These are phyloP conservation scores for Lagorchestes hirsutus DNA, from an alignment of 2,797 vertebrate genomes.

Conservation along the genomic window DNA sequence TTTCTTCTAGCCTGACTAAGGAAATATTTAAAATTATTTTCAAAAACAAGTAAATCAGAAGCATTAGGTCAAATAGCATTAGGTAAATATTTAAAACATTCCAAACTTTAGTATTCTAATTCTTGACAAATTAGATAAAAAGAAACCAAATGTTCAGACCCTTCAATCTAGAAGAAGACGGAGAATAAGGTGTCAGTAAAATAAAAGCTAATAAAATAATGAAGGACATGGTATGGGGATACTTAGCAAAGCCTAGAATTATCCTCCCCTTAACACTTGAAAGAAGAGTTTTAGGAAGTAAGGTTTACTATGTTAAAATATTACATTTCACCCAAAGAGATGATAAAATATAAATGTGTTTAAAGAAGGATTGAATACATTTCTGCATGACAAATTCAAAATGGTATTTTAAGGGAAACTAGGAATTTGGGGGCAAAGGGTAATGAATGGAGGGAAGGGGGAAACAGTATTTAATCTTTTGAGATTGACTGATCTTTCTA, in stretches of 20 bases:
- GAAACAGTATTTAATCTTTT: not conserved
- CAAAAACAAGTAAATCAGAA: not conserved
- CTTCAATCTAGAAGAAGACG: not conserved
- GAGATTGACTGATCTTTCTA: not conserved
- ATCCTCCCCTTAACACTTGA: conserved; percentile 24
- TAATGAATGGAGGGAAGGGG: not conserved
- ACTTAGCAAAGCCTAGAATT: conserved; percentile 5
- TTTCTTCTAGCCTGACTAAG: not conserved
- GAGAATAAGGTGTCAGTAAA: not conserved
- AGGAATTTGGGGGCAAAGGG: not conserved
- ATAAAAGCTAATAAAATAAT: not conserved
- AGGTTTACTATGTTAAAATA: not conserved
- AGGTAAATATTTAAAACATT: not conserved
- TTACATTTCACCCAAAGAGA: not conserved
- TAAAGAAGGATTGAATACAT: not conserved
- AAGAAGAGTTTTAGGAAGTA: conserved; percentile 35
- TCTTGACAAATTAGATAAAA: not conserved
- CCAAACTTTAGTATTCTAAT: not conserved
- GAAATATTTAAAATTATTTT: not conserved
- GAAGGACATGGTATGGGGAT: not conserved
- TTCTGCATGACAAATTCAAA: not conserved
- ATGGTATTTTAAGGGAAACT: not conserved
- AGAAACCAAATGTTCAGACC: not conserved
- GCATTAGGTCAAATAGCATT: not conserved
- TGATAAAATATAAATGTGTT: not conserved